Evolutionary conservation across 2,888 invertebrate species (phyloP).

Genomic region (Synanthedon formicaeformis): DNA sequence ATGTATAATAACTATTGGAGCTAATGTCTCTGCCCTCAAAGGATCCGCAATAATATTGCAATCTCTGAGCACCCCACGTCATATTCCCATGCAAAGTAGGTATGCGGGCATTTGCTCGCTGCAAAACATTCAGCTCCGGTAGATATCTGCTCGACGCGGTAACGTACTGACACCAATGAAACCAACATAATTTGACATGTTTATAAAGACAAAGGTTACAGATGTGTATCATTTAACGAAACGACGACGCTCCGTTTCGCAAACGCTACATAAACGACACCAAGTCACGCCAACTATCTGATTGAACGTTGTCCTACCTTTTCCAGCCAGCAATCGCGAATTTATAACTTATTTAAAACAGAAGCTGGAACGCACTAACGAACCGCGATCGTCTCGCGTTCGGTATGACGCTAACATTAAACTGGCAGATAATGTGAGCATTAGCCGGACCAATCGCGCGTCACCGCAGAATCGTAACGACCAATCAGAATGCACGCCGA

Average conservation of each 20-base stretch:
- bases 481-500: slow-evolving; percentile 54
- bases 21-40: neutral
- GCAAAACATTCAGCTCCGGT: slow-evolving; percentile 32
- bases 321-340: slow-evolving; percentile 49
- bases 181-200: slow-evolving; percentile 43
- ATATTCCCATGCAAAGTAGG: slow-evolving; percentile 10
- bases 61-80: neutral
- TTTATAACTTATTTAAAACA: slow-evolving; percentile 68
- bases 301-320: slow-evolving; percentile 49
- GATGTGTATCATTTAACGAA: slow-evolving; percentile 68
- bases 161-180: neutral
- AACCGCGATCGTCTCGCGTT: slow-evolving; percentile 51
- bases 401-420: slow-evolving; percentile 58
- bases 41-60: neutral
- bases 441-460: slow-evolving; percentile 57
- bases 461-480: slow-evolving; percentile 52
- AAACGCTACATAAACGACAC: slow-evolving; percentile 58
- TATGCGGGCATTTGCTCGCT: slow-evolving; percentile 41
- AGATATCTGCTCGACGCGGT: slow-evolving; percentile 6
- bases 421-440: slow-evolving; percentile 47
- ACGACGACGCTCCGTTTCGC: slow-evolving; percentile 53
- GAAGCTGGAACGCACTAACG: slow-evolving; percentile 60
- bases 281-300: slow-evolving; percentile 68
- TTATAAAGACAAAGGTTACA: slow-evolving; percentile 65
- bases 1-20: too few species aligned